A percentile compares a stretch with the other conserved stretches of the same genome.
These are phyloP conservation scores for Campylorhamphus procurvoides DNA, from an alignment of 2,113 vertebrate genomes.

Conservation along the genomic window DNA sequence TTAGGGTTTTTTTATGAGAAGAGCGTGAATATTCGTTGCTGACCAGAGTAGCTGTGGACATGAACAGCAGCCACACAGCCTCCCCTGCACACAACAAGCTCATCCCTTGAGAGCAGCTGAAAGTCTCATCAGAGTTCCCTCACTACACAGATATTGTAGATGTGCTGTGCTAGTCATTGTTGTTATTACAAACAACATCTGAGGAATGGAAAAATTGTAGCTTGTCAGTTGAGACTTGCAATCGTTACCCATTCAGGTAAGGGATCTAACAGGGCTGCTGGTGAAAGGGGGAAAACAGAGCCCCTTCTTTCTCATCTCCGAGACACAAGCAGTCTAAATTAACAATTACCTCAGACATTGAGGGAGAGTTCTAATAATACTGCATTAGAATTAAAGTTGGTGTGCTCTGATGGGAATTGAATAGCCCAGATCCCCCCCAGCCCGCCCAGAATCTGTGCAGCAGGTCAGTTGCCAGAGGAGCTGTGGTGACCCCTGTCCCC, in stretches of 20 bases:
- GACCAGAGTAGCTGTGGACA: not conserved
- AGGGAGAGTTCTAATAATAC: not conserved
- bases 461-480: not conserved
- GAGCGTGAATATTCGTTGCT: not conserved
- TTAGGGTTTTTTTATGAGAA: not conserved
- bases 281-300: not conserved
- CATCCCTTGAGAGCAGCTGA: not conserved
- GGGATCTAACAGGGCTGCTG: conserved; percentile 35
- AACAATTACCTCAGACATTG: conserved; percentile 23
- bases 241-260: conserved; percentile 45
- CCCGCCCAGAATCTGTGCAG: not conserved
- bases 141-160: not conserved
- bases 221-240: conserved; percentile 50
- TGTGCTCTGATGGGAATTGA: not conserved
- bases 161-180: conserved; percentile 23
- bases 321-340: conserved; percentile 30
- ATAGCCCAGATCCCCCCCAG: not conserved
- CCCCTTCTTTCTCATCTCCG: not conserved
- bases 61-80: not conserved
- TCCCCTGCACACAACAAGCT: not conserved
- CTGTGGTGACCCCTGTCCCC: not conserved
- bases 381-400: not conserved
- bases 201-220: conserved; percentile 27
- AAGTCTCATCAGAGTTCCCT: conserved; percentile 45
- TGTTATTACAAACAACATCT: conserved; percentile 46